Evolutionary conservation across 2,797 vertebrate genomes (phyloP).

Genomic region (Anniella stebbinsi): DNA sequence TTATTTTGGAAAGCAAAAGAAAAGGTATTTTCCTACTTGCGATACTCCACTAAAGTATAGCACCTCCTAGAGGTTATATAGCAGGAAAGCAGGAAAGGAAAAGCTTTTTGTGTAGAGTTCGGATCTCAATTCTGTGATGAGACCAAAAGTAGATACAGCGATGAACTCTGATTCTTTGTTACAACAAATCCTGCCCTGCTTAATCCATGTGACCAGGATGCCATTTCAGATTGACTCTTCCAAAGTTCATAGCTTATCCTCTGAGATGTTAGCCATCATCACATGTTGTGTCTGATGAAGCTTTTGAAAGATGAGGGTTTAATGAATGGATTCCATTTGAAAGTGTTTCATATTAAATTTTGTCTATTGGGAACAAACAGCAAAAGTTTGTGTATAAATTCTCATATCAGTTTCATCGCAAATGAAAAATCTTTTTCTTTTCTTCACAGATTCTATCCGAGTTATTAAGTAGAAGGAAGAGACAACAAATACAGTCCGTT

Average conservation of each 20-base stretch:
- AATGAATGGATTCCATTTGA: slow-evolving; percentile 19
- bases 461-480: slow-evolving; percentile 57
- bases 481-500: slow-evolving; percentile 53
- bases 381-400: slow-evolving; percentile 38
- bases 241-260: not conserved
- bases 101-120: too few species aligned
- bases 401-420: slow-evolving; percentile 43
- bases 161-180: not conserved
- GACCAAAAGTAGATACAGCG: too few species aligned
- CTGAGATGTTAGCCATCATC: slow-evolving; percentile 10
- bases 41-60: too few species aligned
- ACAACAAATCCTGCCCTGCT: not conserved
- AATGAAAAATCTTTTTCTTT: slow-evolving; percentile 46
- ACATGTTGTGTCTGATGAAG: slow-evolving; percentile 22
- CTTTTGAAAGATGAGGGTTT: slow-evolving; percentile 40
- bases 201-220: not conserved
- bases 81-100: too few species aligned
- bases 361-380: not conserved
- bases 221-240: slow-evolving; percentile 2
- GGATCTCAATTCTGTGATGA: too few species aligned
- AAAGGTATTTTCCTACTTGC: too few species aligned
- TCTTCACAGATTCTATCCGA: slow-evolving; percentile 61
- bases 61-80: too few species aligned
- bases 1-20: too few species aligned
- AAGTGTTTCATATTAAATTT: slow-evolving; percentile 16